Evolutionary conservation across 2,888 invertebrate species (phyloP), one percentile per base, ranked within the genome.

Genomic region (Hydraecia micacea): DNA sequence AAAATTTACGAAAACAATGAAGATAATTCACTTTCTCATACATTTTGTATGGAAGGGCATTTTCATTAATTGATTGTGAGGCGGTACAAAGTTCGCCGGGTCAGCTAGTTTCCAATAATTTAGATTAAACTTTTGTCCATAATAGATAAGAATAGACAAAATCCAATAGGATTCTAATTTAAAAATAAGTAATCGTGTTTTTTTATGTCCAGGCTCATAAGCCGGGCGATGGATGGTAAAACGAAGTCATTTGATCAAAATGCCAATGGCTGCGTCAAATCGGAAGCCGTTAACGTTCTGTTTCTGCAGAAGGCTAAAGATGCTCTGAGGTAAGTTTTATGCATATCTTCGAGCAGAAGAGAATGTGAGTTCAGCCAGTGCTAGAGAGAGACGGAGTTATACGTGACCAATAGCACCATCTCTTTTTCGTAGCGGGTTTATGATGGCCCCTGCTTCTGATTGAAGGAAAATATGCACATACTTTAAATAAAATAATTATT

Each of bases 241-340:
- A 99, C 99, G 89, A 98, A 98, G 89, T 98, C 98, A 0, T 99
- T 99, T 92, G 99, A 99, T 93, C 97, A 97, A 71, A 96, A 97
- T 75, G 98, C 98, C 3, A 97, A 98, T 88, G 99, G 99, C 0
- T 98, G 98, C 88, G 98, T 97, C 0, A 97, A 98, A 73, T 97
- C 98, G 65, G 99, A 99, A 93, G 97, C 98, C 0, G 93, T 98
- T 9, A 97, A 97, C 68, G 97, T 97, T 1, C 86, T 98, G 21
- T 97, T 98, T 78, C 91, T 99, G 7, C 98, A 99, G 92, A 98
- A 97, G 89, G 97, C 97, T 52, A 96, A 97, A 68, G 94, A 97
- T 89, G 98, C 98, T 1, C 96, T 97, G 52, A 96, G 95, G 95
- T 95, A 87, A 39, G 65, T 76, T 15, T n/a, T 25, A 15, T 9